phyloP scores from a whole-genome alignment of 2,797 vertebrate species.

The Loris lydekkerianus region DNA sequence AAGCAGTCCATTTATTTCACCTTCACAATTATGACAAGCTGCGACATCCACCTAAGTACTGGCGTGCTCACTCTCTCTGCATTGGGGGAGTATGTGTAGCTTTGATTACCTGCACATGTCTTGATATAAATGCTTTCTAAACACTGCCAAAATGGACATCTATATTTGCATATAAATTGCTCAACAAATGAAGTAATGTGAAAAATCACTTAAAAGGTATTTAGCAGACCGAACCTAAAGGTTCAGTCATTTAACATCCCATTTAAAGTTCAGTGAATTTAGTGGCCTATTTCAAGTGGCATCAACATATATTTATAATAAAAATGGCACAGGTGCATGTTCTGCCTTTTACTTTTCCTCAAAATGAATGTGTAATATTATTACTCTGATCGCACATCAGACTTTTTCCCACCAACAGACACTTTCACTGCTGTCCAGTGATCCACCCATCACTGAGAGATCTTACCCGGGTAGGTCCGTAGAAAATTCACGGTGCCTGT shows the following conservation, averaged over 20 bases:
- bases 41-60: accelerated
- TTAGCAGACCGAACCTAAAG: constrained; percentile 37
- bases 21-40: not conserved
- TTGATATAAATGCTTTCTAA: not conserved
- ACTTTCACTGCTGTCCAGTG: not conserved
- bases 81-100: not conserved
- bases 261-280: constrained; percentile 28
- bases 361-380: not conserved
- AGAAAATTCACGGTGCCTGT: not conserved
- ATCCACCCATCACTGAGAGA: not conserved
- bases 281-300: not conserved
- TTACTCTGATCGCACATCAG: not conserved
- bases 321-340: not conserved
- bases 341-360: not conserved
- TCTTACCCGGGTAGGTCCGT: not conserved
- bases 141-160: not conserved
- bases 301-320: not conserved
- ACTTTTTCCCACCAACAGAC: not conserved
- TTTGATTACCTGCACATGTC: not conserved
- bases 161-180: not conserved
- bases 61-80: not conserved
- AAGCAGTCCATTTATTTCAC: not conserved
- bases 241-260: not conserved
- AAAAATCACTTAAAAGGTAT: constrained; percentile 27
- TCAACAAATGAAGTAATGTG: constrained; percentile 20